Base-by-base conservation (phyloP, 2,888 invertebrate species). In the Hecatera dysodea region DNA sequence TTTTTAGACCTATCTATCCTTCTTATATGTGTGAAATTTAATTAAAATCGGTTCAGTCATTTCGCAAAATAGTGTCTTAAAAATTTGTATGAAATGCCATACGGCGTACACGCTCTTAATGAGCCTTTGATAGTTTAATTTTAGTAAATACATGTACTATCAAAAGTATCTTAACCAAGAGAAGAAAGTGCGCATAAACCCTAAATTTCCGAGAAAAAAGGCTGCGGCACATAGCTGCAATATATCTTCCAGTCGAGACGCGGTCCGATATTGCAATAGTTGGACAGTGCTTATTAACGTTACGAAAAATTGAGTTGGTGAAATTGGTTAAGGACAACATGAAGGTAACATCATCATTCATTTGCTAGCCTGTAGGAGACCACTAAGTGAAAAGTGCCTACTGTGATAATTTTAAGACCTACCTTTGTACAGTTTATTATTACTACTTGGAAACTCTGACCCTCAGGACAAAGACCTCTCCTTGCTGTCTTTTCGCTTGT, bases 121-220 rank as follows among this genome's bases (percentile, higher is more conserved):
- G 39, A 3, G 15, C 15, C 39, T 39, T 39, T 12, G 39, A 39
- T 39, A 39, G 9, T 11, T 39, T 15, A 39, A 39, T 39, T 39
- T 39, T 15, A 12, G 15, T 1, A 39, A 39, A 1, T 39, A 39
- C 1, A 11, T 39, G 39, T 12, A 39, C 39, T 39, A 39, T 39
- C 7, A 39, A n/a, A n/a, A n/a, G n/a, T n/a, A n/a, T n/a, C n/a
- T n/a, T n/a, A n/a, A n/a, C n/a, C n/a, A n/a, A 55, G 80, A 75
- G 82, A 71, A 81, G 72, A 71, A 72, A 64, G 53, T 72, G 55
- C 70, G 80, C 76, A 76, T 84, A 86, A 84, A 82, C 78, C 74
- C 65, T 65, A 71, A 73, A 77, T 53, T 59, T n/a, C n/a, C 56
- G 27, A 39, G 60, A 48, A 29, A 39, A 79, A 75, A 57, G 72